Conservation (phyloP, 2,797 vertebrate genomes). For the Sibirionetta formosa region DNA sequence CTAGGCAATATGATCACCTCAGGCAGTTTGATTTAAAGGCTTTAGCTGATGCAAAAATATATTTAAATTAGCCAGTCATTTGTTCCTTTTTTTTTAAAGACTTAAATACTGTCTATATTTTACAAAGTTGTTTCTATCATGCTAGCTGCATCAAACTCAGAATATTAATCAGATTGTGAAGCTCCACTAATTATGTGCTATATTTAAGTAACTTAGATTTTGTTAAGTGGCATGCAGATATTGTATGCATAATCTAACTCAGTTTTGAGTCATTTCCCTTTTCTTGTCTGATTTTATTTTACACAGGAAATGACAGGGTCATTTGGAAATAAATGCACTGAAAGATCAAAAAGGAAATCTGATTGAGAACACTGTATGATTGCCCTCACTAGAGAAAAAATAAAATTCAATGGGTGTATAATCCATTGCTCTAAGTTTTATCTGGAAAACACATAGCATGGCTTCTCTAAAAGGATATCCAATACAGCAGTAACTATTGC, state of each 20-base stretch:
- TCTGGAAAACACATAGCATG: slow-evolving; percentile 4
- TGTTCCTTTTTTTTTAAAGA: background rate
- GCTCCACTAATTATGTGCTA: slow-evolving; percentile 32
- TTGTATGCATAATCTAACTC: slow-evolving; percentile 50
- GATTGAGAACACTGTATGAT: slow-evolving; percentile 56
- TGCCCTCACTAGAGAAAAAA: slow-evolving; percentile 46
- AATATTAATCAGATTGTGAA: slow-evolving; percentile 53
- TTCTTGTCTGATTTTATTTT: slow-evolving; percentile 66
- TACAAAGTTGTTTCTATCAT: slow-evolving; percentile 30
- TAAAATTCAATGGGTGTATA: slow-evolving; percentile 29
- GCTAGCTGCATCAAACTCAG: slow-evolving; percentile 1
- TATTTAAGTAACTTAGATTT: slow-evolving; percentile 48
- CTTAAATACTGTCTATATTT: slow-evolving; percentile 5
- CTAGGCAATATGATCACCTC: slow-evolving; percentile 26
- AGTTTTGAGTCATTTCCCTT: slow-evolving; percentile 69
- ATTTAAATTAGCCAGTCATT: slow-evolving; percentile 27
- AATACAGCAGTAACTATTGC: background rate
- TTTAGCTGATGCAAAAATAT: background rate
- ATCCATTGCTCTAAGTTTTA: background rate
- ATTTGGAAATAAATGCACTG: slow-evolving; percentile 61
- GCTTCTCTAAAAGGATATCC: slow-evolving; percentile 34
- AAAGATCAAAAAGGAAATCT: slow-evolving; percentile 73
- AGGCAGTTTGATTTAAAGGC: slow-evolving; percentile 53
- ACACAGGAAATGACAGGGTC: slow-evolving; percentile 68
- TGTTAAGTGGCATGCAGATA: slow-evolving; percentile 27